phyloP scores from a whole-genome alignment of 2,888 invertebrate genomes.

The Teinopalpus imperialis region DNA sequence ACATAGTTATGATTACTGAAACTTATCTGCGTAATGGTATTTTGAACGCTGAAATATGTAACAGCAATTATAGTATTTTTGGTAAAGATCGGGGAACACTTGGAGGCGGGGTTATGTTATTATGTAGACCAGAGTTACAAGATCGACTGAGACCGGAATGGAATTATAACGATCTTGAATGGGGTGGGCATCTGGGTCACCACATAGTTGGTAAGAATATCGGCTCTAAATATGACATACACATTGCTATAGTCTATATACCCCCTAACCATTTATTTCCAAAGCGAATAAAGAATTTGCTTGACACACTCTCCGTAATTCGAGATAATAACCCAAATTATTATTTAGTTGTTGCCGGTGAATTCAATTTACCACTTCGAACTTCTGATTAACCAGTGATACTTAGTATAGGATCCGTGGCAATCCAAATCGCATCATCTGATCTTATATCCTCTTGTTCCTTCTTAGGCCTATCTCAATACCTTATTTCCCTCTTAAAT shows the following conservation, averaged over 20 bases:
- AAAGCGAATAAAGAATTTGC: background rate
- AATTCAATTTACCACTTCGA: background rate
- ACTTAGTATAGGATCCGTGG: too few relatives aligned
- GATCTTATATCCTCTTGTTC: too few relatives aligned
- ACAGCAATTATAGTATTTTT: background rate
- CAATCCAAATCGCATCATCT: too few relatives aligned
- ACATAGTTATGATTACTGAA: background rate
- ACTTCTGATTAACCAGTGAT: too few relatives aligned
- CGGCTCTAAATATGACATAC: background rate
- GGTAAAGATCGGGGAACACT: background rate
- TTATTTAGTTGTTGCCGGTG: background rate
- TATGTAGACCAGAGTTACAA: background rate
- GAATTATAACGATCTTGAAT: background rate
- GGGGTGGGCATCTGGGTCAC: background rate
- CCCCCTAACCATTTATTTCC: background rate
- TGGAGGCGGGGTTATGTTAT: background rate
- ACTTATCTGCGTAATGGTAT: background rate
- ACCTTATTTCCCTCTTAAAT: too few relatives aligned
- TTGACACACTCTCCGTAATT: background rate
- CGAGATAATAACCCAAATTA: background rate
- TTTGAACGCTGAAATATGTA: background rate
- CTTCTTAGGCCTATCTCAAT: too few relatives aligned
- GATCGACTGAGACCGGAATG: background rate
- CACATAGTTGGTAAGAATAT: background rate
- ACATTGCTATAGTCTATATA: background rate